Base-by-base conservation (phyloP, 2,797 vertebrate species). In the Danio kyathit region DNA sequence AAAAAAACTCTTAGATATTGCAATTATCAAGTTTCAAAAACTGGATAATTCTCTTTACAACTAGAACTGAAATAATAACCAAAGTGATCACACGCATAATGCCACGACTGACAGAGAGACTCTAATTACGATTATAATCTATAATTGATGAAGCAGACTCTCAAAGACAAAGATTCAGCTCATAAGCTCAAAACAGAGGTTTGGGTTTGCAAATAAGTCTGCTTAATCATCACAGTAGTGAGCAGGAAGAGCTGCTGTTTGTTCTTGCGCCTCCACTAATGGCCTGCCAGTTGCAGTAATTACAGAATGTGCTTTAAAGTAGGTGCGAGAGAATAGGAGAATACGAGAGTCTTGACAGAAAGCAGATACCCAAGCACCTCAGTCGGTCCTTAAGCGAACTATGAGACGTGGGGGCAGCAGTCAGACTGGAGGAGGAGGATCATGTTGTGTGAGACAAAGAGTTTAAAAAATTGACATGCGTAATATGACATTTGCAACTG, bases 161-260 rank as follows among this genome's bases (percentile, higher is more conserved):
- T 64, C 48, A 63, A 56, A 80, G 67, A 73, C 40, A 65, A 52
- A 73, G 51, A 80, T 21, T 73, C 60, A 40, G 60, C 60, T 65
- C 49, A 21, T 48, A 43, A 49, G 41, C 60, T 80, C 64, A 73
- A 79, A 80, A 73, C 14, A 65, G 51, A 74, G 60, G 69, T 57
- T 66, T 29, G 11, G 51, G 70, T 80, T 65, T 56, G 60, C 12
- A 74, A 80, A 80, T 65, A 65, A 40, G 78, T 16, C 61, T 80
- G 78, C 59, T 74, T 72, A 73, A 80, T 80, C 60, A 65, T 21
- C 69, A 73, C 14, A 13, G 43, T 65, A 56, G 38, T 29, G 40
- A 80, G 56, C 59, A 73, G 70, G 78, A 54, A 54, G 74, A 65
- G 74, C 74, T 76, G 13, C 48, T 65, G 60, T 76, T 76, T 64